These are phyloP conservation scores for Syngnathus rostellatus DNA, from an alignment of 2,797 vertebrate species.

Conservation along the genomic window DNA sequence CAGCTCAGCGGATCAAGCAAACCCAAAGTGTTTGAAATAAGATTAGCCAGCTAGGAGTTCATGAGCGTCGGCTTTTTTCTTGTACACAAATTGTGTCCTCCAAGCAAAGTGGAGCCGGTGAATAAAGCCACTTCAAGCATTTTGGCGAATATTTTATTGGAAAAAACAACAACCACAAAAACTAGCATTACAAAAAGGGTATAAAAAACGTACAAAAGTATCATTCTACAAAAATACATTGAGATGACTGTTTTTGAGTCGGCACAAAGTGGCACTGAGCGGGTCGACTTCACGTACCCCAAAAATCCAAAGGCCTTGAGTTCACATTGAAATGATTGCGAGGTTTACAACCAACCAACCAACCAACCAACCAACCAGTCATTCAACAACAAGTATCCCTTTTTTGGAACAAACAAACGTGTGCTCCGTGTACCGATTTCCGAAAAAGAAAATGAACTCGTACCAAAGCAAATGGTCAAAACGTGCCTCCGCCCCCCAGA, in stretches of 20 bases:
- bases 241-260: slow-evolving; percentile 57
- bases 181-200: slow-evolving; percentile 62
- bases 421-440: background rate
- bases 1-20: too few relatives aligned
- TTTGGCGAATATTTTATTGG: slow-evolving; percentile 36
- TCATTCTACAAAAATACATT: slow-evolving; percentile 54
- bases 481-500: background rate
- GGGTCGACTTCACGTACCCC: slow-evolving; percentile 36
- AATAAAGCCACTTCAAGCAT: too few relatives aligned
- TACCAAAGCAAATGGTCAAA: slow-evolving; percentile 7
- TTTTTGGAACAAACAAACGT: background rate
- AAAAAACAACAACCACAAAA: slow-evolving; percentile 56
- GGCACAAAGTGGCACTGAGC: slow-evolving; percentile 49
- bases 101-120: too few relatives aligned
- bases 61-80: too few relatives aligned
- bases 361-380: slow-evolving; percentile 1
- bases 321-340: slow-evolving; percentile 51
- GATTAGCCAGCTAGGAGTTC: too few relatives aligned
- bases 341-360: slow-evolving; percentile 15
- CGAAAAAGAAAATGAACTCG: slow-evolving; percentile 5
- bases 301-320: slow-evolving; percentile 52
- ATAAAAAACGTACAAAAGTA: slow-evolving; percentile 59
- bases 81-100: too few relatives aligned
- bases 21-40: too few relatives aligned
- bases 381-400: background rate